These are phyloP conservation scores for Drosophila gaucha DNA, from an alignment of 2,888 invertebrate species.

Conservation along the genomic window DNA sequence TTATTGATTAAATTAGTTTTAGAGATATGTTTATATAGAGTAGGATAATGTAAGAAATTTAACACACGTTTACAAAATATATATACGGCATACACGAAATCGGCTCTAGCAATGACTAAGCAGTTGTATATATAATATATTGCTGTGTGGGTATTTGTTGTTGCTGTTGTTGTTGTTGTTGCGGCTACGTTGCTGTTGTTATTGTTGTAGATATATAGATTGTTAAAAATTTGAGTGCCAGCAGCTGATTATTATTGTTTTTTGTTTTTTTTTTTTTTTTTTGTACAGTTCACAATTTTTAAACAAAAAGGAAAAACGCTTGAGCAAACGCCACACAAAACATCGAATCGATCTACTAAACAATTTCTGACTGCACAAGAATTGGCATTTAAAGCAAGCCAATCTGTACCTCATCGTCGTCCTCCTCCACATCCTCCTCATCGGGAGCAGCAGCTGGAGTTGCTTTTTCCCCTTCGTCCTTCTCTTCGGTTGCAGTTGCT, in stretches of 20 bases:
- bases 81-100: conserved; percentile 35
- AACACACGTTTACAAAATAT: conserved; percentile 66
- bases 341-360: conserved; percentile 35
- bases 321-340: conserved; percentile 64
- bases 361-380: conserved; percentile 35
- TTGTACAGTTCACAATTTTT: conserved; percentile 49
- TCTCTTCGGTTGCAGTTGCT: conserved; percentile 15
- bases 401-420: conserved; percentile 85
- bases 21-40: conserved; percentile 12
- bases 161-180: conserved; percentile 35
- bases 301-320: conserved; percentile 17
- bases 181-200: conserved; percentile 42
- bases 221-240: conserved; percentile 36
- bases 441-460: conserved; percentile 14
- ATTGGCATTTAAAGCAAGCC: conserved; percentile 82
- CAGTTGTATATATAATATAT: conserved; percentile 23
- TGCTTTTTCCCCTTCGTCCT: conserved; percentile 41
- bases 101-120: conserved; percentile 34
- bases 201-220: conserved; percentile 25
- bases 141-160: conserved; percentile 27
- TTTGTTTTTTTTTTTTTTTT: conserved; percentile 3
- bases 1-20: conserved; percentile 47
- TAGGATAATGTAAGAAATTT: conserved; percentile 40
- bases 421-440: conserved; percentile 70
- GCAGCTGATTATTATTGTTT: conserved; percentile 22